phyloP scores from a whole-genome alignment of 2,797 vertebrate species.

The Acanthopagrus latus region DNA sequence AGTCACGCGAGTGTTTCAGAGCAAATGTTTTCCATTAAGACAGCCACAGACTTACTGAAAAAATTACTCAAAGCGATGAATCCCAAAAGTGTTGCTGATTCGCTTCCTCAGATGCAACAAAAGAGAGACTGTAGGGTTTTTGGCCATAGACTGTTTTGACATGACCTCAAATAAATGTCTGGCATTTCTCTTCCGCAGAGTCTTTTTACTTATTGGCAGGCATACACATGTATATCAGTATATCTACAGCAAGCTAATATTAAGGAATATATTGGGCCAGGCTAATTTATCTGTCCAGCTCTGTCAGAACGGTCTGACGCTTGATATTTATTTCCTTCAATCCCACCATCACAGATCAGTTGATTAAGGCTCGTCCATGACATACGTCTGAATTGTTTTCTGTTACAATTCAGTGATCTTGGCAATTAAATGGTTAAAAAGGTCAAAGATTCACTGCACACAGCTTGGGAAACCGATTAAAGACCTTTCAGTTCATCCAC shows the following conservation, averaged over 20 bases:
- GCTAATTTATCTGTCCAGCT: neutral
- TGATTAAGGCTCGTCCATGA: neutral
- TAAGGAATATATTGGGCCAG: neutral
- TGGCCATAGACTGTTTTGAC: neutral
- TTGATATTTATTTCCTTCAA: neutral
- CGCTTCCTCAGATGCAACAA: neutral
- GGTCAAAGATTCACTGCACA: neutral
- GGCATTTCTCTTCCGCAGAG: neutral
- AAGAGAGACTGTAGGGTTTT: neutral
- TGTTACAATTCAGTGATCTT: neutral
- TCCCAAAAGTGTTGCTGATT: neutral
- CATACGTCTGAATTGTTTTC: neutral
- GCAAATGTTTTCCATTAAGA: conserved; percentile 7
- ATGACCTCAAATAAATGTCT: neutral
- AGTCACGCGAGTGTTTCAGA: conserved; percentile 11
- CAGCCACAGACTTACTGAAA: neutral
- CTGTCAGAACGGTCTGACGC: neutral
- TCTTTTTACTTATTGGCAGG: neutral
- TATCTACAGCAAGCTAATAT: neutral
- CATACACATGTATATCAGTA: neutral
- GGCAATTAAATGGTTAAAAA: neutral
- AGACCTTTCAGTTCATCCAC: conserved; percentile 9
- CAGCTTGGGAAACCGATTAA: neutral
- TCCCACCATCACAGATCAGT: neutral
- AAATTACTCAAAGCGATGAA: neutral